Base-by-base conservation (phyloP, 2,888 invertebrate genomes). In the Lycia hirtaria region DNA sequence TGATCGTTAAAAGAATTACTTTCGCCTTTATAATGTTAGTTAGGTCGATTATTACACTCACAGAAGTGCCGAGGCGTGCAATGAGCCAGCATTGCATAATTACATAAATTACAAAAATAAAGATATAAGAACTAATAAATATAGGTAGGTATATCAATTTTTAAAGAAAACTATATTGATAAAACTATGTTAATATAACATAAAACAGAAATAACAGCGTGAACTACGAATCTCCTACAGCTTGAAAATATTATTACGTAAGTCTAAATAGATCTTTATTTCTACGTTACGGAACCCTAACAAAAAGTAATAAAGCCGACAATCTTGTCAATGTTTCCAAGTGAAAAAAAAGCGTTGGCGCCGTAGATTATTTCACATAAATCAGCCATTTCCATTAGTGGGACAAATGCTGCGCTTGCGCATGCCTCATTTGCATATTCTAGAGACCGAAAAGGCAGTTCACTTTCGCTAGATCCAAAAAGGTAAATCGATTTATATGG, bases 311-410 rank as follows among this genome's bases (percentile, higher is more conserved):
- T 56, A 47, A 47, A 50, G 3, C 3, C 26, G 32, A 53, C 48
- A 48, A 43, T 48, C 40, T 30, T 52, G 44, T 30, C 55, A 56
- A 53, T 56, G 54, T 52, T 51, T 62, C 43, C 58, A 37, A 41
- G 10, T 62, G 10, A 19, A 64, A 71, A 69, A 68, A 69, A 68
- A 68, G 55, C 52, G 56, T 60, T 60, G 64, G 58, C 67, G 65
- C 62, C 60, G 56, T 67, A 69, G 70, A 76, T 77, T 68, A 69
- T 73, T 73, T 71, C 60, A 49, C 69, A 72, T 78, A 75, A 75
- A 78, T 76, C 73, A 73, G 64, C 62, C 59, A 62, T 65, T 62
- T 63, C 75, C 70, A 75, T 77, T 77, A 76, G 72, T 69, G 65
- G 70, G 68, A 75, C 74, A 74, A 77, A 76, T 60, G 65, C 40